Evolutionary conservation across 2,797 vertebrate species (phyloP).

Genomic region (Danio albolineatus): DNA sequence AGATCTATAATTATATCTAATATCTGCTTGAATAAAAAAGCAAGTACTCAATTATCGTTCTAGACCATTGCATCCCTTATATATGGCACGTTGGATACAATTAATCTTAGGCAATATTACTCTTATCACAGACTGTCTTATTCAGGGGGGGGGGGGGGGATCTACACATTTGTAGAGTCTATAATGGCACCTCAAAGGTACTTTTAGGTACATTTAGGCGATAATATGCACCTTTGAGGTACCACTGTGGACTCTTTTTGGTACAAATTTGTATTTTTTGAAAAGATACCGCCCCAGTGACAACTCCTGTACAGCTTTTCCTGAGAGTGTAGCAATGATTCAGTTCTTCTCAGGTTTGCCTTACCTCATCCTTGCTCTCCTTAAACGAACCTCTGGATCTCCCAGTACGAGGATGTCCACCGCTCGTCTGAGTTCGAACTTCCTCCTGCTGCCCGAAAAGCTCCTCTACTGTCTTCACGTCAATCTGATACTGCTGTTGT

Average conservation of each 20-base stretch:
- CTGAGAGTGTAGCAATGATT: background rate
- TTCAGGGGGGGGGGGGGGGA: too few species aligned
- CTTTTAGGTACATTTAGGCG: too few species aligned
- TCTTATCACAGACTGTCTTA: background rate
- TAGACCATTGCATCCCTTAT: background rate
- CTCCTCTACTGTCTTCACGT: constrained; percentile 93
- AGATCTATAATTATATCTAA: background rate
- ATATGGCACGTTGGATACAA: background rate
- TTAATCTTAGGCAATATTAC: background rate
- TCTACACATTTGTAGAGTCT: too few species aligned
- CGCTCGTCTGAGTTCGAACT: background rate
- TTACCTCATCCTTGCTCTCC: constrained; percentile 92
- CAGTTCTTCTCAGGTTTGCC: constrained; percentile 47
- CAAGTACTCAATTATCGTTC: too few species aligned
- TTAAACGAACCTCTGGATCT: constrained; percentile 84
- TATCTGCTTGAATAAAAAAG: background rate
- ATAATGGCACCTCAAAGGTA: too few species aligned
- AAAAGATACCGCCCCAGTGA: too few species aligned
- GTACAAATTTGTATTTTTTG: too few species aligned
- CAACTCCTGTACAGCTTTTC: too few species aligned
- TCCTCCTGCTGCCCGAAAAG: constrained; percentile 98
- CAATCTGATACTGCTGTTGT: constrained; percentile 91
- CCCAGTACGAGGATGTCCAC: constrained; percentile 64
- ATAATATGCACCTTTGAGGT: too few species aligned
- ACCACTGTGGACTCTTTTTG: too few species aligned